A percentile compares a stretch with the other conserved stretches of the same genome.
Evolutionary conservation across 2,113 vertebrate species (phyloP).

Genomic region (Panthera uncia): DNA sequence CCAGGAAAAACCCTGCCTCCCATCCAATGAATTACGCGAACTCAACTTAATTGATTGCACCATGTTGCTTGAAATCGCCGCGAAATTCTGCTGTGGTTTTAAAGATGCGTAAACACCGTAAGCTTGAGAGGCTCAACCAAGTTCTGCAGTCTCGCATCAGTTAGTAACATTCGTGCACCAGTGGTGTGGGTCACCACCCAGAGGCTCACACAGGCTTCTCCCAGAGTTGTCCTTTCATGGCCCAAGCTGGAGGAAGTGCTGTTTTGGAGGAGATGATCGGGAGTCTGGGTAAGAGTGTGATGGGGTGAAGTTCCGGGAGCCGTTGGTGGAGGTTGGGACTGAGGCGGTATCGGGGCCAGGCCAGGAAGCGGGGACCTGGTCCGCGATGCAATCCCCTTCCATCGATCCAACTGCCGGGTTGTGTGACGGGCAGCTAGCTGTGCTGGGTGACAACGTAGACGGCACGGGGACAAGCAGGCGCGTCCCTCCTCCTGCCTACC

Average conservation of each 20-base stretch:
- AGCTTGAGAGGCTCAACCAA: background rate
- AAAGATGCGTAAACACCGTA: background rate
- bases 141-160: background rate
- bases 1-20: background rate
- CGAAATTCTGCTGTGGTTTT: background rate
- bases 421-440: too few species aligned
- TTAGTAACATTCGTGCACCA: background rate
- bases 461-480: background rate
- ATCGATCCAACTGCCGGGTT: too few species aligned
- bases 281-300: background rate
- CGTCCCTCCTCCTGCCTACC: background rate
- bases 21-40: background rate
- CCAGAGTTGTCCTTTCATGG: background rate
- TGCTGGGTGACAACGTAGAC: background rate
- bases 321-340: background rate
- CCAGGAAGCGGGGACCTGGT: background rate
- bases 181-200: background rate
- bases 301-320: background rate
- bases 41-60: background rate
- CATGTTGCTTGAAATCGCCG: background rate
- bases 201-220: background rate
- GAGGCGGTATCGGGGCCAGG: background rate
- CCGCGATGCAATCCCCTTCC: fast-evolving
- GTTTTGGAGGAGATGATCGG: background rate
- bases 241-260: background rate